These are phyloP conservation scores for Panthera uncia DNA, from an alignment of 2,113 vertebrate genomes.

Conservation along the genomic window DNA sequence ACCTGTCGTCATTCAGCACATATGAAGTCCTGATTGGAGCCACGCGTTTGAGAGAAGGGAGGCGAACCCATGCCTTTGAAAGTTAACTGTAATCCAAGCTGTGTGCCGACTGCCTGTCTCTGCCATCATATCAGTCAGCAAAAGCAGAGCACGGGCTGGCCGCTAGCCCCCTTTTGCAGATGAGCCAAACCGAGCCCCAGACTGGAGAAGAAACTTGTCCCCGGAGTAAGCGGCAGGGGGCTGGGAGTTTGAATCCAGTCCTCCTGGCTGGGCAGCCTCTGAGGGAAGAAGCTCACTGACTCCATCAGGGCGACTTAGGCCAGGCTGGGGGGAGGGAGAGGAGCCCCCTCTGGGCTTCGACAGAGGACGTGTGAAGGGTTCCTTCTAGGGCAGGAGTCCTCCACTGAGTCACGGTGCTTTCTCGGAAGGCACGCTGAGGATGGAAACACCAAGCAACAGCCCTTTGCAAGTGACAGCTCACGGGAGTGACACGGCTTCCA, in stretches of 20 bases:
- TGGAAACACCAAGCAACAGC: not conserved
- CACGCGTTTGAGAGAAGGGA: not conserved
- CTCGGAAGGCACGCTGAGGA: not conserved
- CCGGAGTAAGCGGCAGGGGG: not conserved
- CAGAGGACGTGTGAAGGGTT: not conserved
- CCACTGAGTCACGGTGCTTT: not conserved
- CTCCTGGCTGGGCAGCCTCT: not conserved
- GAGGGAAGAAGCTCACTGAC: not conserved
- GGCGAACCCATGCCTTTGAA: not conserved
- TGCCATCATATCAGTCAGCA: not conserved
- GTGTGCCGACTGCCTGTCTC: not conserved
- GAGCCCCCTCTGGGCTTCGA: not conserved
- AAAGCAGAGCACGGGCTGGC: not conserved
- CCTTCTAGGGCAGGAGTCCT: not conserved
- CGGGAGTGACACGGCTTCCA: not conserved
- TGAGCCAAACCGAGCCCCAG: constrained; percentile 34
- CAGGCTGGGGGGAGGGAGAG: not conserved
- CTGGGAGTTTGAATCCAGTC: not conserved
- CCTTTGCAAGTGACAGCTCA: not conserved
- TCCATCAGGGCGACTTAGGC: not conserved
- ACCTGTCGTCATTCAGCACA: not conserved
- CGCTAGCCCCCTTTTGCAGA: constrained; percentile 35
- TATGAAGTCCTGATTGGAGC: constrained; percentile 17
- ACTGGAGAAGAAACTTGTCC: not conserved
- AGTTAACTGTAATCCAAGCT: not conserved